A percentile compares a stretch with the other conserved stretches of the same genome.
These are phyloP conservation scores for Vulpes ferrilata DNA, from an alignment of 2,113 vertebrate species.

Conservation along the genomic window DNA sequence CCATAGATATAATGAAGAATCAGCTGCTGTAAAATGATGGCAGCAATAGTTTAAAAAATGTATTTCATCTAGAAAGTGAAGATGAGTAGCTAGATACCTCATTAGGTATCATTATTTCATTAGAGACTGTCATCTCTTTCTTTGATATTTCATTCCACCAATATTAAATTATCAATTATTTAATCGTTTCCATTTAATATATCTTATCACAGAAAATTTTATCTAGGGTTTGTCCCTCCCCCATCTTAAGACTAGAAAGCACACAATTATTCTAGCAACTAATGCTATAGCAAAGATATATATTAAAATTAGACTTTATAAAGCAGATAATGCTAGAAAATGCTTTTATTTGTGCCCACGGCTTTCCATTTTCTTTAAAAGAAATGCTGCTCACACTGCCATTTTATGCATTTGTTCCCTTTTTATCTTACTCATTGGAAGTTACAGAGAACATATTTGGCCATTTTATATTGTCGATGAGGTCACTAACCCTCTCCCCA, in stretches of 20 bases:
- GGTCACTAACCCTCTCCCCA: slow-evolving; percentile 57
- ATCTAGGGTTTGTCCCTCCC: neutral
- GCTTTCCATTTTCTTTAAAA: slow-evolving; percentile 36
- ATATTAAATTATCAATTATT: slow-evolving; percentile 80
- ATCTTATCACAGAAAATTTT: slow-evolving; percentile 45
- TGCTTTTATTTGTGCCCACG: neutral
- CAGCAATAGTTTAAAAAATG: slow-evolving; percentile 21
- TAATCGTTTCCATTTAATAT: slow-evolving; percentile 65
- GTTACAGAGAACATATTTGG: slow-evolving; percentile 6
- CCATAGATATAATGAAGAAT: slow-evolving; percentile 37
- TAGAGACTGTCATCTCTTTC: slow-evolving; percentile 61
- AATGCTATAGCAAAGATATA: neutral
- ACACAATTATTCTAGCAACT: neutral
- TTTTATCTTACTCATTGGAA: slow-evolving; percentile 54
- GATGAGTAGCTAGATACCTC: slow-evolving; percentile 64
- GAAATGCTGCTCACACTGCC: neutral
- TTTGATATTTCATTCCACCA: slow-evolving; percentile 65
- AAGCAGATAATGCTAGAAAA: neutral
- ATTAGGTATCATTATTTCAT: slow-evolving; percentile 75
- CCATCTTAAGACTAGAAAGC: neutral
- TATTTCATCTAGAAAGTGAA: slow-evolving; percentile 55
- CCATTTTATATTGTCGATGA: slow-evolving; percentile 52
- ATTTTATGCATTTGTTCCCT: neutral
- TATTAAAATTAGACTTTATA: neutral
- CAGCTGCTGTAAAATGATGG: slow-evolving; percentile 16